phyloP scores from a whole-genome alignment of 2,888 invertebrate species.

The Fragum whitleyi region DNA sequence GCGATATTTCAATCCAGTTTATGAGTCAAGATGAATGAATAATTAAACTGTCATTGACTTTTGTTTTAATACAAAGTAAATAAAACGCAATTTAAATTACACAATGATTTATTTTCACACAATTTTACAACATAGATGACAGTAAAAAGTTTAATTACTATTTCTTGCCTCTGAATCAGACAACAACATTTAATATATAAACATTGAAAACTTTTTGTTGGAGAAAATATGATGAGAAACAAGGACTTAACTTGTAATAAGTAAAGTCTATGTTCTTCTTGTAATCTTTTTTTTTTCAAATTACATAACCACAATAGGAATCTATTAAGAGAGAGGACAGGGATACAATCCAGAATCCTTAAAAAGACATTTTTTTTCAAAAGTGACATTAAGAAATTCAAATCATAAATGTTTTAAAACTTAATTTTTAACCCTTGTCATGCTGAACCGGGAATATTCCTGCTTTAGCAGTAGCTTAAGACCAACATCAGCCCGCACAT shows the following conservation, averaged over 20 bases:
- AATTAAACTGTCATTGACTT: background rate
- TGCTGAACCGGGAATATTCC: too few relatives aligned
- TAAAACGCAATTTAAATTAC: background rate
- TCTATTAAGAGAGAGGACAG: too few relatives aligned
- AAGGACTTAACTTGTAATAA: background rate
- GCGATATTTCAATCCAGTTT: background rate
- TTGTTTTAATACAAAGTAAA: background rate
- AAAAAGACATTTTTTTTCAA: background rate
- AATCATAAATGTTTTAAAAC: too few relatives aligned
- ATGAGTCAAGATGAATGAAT: too few relatives aligned
- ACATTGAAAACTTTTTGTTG: too few relatives aligned
- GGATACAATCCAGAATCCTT: too few relatives aligned
- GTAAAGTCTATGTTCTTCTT: background rate
- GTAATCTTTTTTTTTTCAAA: background rate
- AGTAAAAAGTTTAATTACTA: background rate
- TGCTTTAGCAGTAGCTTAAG: too few relatives aligned
- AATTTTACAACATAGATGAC: constrained; percentile 1
- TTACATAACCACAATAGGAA: background rate
- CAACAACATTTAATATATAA: background rate
- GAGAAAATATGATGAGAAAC: background rate
- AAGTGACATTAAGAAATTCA: too few relatives aligned
- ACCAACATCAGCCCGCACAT: too few relatives aligned
- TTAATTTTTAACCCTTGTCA: too few relatives aligned
- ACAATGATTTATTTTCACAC: background rate
- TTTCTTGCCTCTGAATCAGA: background rate